Evolutionary conservation across 1,140 invertebrate genomes (phyloP), one percentile per base, ranked within the genome.

Genomic region (Penaeus vannamei): DNA sequence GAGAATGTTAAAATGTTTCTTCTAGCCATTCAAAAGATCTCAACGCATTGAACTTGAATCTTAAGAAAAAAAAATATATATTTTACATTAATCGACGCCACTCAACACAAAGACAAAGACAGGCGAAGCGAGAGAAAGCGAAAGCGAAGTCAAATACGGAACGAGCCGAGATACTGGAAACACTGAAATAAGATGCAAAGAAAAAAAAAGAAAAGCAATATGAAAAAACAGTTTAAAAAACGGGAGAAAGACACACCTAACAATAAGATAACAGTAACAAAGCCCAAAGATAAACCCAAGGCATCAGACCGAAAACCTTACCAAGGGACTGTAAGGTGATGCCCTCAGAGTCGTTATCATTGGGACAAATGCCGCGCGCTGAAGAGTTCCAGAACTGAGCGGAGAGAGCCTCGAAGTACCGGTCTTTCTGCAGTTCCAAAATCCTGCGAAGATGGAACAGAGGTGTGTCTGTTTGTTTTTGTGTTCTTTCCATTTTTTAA

Each of bases 271-370:
- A 59, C 32, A 14, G 59, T 4, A 29, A 64, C 36, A 10, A 42
- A 29, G 66, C 26, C 36, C 26, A 0, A 60, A 80, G 61, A 23
- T 59, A 61, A 36, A 42, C 26, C 32, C 1, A 19, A 17, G 42
- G 4, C 22, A 20, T n/a, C 3, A 82, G 53, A 29, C 26, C 26
- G 17, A 36, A 53, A 17, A 29, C 92, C 92, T 92, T 93, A 96
- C 96, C 97, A 91, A 98, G 95, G 94, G 96, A 97, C 91, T 97
- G 96, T 5, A 98, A 92, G 0, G 97, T 97, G 42, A 98, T 98
- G 61, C 97, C 97, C 93, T 98, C 97, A 83, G 95, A 96, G 90
- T 97, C 96, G 84, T 97, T 96, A 4, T 95, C 94, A 91, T 95
- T 95, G 0, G 95, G 94, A 92, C 97, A 97, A 17, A 94, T 93